Evolutionary conservation across 1,140 invertebrate species (phyloP), one percentile per base, ranked within the genome.

Genomic region (Nixonia krombeini): DNA sequence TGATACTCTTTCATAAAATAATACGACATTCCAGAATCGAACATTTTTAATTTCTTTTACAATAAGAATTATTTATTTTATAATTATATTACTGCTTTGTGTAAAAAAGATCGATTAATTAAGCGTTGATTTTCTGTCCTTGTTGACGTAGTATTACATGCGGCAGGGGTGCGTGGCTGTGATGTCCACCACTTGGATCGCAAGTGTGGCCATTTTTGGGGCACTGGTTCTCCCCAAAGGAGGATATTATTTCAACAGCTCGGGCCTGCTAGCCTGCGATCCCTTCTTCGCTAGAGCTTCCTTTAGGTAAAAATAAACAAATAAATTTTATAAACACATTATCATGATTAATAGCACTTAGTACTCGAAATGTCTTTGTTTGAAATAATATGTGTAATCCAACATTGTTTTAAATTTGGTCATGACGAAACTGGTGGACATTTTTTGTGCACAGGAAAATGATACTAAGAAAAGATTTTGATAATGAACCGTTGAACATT

Each of bases 221-320:
- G 87, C 90, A 51, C 87, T 94, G 72, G 92, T 94, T 33, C 86
- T 94, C 38, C 92, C 92, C 5, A 88, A 89, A 73, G 91, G 92
- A 68, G 92, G 92, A 67, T 94, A 93, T 82, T 94, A 94, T 83
- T 94, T 93, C 87, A 94, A 94, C 79, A 87, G 89, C n/a, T 91
- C 91, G 1, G 93, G 93, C 16, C 87, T 94, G 66, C 89, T 93
- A 77, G 92, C 92, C 50, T 94, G 93, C 79, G 93, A 94, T 72
- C 93, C 93, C n/a, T 94, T 94, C 80, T 93, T 93, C 75, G 89
- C 87, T 79, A 82, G 90, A 85, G 86, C 91, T 81, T 86, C 92
- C 83, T 78, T 93, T 77, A 88, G 88, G 88, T 88, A 82, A 53
- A 18, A 21, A 38, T n/a, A 46, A 37, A 18, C 9, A 31, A 18